Base-by-base conservation (phyloP, 2,888 invertebrate genomes). In the Hecatera dysodea region DNA sequence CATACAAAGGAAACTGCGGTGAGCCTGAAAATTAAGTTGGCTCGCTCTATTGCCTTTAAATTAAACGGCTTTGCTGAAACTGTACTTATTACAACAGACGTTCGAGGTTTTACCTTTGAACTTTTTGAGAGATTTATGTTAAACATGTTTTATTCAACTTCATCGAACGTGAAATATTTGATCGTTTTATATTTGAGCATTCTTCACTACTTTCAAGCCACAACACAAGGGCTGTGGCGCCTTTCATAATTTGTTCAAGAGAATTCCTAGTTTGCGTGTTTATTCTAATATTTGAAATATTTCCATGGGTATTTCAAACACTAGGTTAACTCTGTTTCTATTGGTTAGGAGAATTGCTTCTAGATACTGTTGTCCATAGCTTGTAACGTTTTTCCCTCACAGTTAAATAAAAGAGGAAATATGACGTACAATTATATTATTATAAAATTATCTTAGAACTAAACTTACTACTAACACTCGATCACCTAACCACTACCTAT, bases 21-120 rank as follows among this genome's bases (percentile, higher is more conserved):
- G 93, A 94, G 91, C 93, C 93, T 93, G 94, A 94, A 95, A 95
- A 95, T 95, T 93, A 94, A 94, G 93, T 94, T 93, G 92, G 90
- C 88, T 86, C 92, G 94, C 93, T 94, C 93, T 93, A 94, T 94
- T 95, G 94, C 94, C 91, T 93, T 91, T 90, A 91, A 93, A 95
- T 94, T 93, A 93, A 93, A 91, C 87, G 85, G 88, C 85, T 84
- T 81, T 83, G 76, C 83, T 88, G 87, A 86, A 86, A 88, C 86
- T 83, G 81, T 86, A 87, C 86, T 86, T 87, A 86, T 87, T 86
- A 83, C 83, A 78, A 78, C 80, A 81, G 84, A 84, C 83, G 79
- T 85, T 78, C 82, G 74, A 82, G 78, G 80, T 77, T 84, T 76
- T 77, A 80, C 82, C 85, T 89, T 89, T 87, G 85, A 87, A 83